Conservation (phyloP, 2,888 invertebrate genomes). For the Drosophila affinis region DNA sequence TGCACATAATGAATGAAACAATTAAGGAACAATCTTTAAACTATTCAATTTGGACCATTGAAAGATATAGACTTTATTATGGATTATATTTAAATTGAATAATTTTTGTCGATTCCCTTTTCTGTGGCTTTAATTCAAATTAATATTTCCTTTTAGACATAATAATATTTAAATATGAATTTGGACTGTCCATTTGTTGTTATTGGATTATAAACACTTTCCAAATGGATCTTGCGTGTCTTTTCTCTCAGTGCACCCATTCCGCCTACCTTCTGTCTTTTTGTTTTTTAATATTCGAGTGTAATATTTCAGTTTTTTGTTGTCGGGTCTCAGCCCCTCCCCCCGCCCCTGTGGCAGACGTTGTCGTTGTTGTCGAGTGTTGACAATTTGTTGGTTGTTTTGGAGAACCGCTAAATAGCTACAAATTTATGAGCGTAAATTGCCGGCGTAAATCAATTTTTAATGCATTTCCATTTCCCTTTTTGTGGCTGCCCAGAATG, state of each 20-base stretch:
- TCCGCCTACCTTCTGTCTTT: slow-evolving; percentile 17
- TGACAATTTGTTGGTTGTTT: slow-evolving; percentile 71
- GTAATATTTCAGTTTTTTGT: slow-evolving; percentile 74
- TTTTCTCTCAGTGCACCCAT: slow-evolving; percentile 8
- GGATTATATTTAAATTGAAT: neutral
- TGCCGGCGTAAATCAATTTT: slow-evolving; percentile 76
- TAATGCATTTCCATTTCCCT: slow-evolving; percentile 75
- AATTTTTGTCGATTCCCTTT: no score
- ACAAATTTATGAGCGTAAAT: slow-evolving; percentile 78
- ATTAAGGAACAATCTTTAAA: neutral
- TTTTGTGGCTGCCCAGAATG: slow-evolving; percentile 45
- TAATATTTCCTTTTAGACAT: no score
- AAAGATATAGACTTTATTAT: neutral
- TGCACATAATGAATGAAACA: no score
- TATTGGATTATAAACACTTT: neutral
- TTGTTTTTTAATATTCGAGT: slow-evolving; percentile 74
- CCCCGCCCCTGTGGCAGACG: slow-evolving; percentile 9
- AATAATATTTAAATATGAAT: no score
- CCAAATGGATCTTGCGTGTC: fast-evolving
- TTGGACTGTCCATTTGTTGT: no score
- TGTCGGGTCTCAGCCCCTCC: neutral
- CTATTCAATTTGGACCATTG: neutral
- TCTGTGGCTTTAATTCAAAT: no score
- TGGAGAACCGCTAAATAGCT: slow-evolving; percentile 79
- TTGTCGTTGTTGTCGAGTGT: slow-evolving; percentile 27